A percentile compares a stretch with the other conserved stretches of the same genome.
Evolutionary conservation across 2,797 vertebrate species (phyloP).

Genomic region (Phataginus tetradactyla): DNA sequence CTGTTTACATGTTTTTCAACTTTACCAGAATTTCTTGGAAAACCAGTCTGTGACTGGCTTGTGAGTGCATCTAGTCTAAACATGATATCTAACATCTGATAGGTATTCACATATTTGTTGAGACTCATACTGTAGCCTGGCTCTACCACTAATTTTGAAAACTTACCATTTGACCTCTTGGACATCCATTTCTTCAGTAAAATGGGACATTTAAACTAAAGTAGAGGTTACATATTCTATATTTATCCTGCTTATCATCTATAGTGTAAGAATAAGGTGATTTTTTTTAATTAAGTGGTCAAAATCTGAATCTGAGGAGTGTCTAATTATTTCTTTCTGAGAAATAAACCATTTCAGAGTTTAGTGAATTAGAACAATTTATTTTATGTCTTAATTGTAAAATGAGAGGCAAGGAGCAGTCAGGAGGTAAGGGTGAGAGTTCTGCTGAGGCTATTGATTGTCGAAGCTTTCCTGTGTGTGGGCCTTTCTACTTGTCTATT

Average conservation of each 20-base stretch:
- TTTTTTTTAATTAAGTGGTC: neutral
- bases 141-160: neutral
- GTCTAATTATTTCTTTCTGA: neutral
- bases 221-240: neutral
- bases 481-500: fast-evolving
- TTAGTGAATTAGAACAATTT: neutral
- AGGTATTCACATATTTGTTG: neutral
- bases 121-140: neutral
- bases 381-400: neutral
- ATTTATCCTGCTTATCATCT: neutral
- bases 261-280: neutral
- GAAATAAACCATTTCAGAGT: neutral
- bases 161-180: neutral
- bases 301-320: neutral
- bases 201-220: neutral
- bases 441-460: neutral
- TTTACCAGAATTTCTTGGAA: neutral
- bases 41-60: neutral
- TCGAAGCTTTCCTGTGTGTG: no score
- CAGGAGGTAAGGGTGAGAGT: neutral
- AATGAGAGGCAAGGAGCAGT: fast-evolving
- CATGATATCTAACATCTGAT: fast-evolving
- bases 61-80: neutral
- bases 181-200: neutral
- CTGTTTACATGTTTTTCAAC: neutral